Base-by-base conservation (phyloP, 37 sponge, comb jelly and placozoan genomes). In the Chondrosia reniformis region DNA sequence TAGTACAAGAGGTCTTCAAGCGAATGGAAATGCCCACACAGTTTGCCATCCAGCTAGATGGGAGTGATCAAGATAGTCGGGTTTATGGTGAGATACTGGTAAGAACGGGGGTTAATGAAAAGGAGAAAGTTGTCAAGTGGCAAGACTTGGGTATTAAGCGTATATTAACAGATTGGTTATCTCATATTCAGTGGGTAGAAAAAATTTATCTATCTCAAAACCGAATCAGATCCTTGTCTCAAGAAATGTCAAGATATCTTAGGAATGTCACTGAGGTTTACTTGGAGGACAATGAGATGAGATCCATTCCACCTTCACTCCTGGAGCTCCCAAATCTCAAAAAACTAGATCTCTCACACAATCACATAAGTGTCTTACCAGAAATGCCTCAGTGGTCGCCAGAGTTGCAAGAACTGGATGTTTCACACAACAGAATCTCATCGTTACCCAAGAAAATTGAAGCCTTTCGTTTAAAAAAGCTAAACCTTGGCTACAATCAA, bases 81-180 rank as follows among this genome's bases (percentile, higher is more conserved):
- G 89, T 89, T 40, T 38, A 76, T 13, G 86, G 86, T 33, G 89
- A 93, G 56, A 79, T 93, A 15, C 84, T 93, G 24, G 71, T 93
- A 24, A 64, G 84, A 22, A 93, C 94, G 22, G 89, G 89, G 36
- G 89, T 89, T 6, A 78, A 89, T 36, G 66, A 77, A 33, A 84
- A 93, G 21, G 79, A 77, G 28, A 80, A 83, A 12, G 64, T 67
- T 9, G 94, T 87, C 5, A 67, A 83, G 33, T 93, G 94, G 94
- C 86, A 80, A 31, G 94, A 87, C 3, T 76, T 93, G 5, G 79
- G 87, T 10, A 46, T 93, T 54, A 27, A 79, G 22, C 28, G 49
- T 0, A 55, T 93, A 28, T 83, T 89, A 9, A 55, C 84, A 13
- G 33, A 69, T 7, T 93, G 94, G 94, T 45, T 93, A 33, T 37